Evolutionary conservation across 2,113 vertebrate genomes (phyloP).

Genomic region (Sylvia atricapilla): DNA sequence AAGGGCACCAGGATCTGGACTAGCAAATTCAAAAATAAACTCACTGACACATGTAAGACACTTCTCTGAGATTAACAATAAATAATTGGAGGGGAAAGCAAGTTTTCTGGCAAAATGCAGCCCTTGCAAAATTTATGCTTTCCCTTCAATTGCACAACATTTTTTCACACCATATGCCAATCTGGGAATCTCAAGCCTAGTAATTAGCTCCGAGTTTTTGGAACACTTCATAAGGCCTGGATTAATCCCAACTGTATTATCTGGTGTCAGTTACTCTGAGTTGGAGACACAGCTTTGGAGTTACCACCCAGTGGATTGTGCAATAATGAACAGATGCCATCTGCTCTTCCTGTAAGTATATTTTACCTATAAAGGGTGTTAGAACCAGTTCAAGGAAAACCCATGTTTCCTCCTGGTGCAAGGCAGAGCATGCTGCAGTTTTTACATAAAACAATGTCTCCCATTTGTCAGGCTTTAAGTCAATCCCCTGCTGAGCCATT

Average conservation of each 20-base stretch:
- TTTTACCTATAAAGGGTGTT: not conserved
- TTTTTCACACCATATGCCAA: conserved; percentile 36
- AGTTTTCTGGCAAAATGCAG: not conserved
- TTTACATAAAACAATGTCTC: not conserved
- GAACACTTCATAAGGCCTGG: conserved; percentile 15
- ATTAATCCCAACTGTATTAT: conserved; percentile 46
- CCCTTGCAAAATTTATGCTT: conserved; percentile 6
- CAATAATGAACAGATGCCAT: not conserved
- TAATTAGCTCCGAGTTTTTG: conserved; percentile 52
- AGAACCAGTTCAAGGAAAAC: not conserved
- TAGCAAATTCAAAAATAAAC: not conserved
- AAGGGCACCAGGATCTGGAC: not conserved
- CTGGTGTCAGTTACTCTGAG: conserved; percentile 37
- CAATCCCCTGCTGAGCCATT: not conserved
- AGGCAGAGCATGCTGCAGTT: not conserved
- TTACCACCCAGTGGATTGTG: conserved; percentile 10
- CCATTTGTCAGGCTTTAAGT: not conserved
- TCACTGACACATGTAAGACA: not conserved
- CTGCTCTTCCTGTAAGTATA: not conserved
- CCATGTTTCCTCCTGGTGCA: not conserved
- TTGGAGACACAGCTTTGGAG: not conserved
- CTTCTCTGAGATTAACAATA: not conserved
- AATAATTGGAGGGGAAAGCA: not conserved
- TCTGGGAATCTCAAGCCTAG: not conserved
- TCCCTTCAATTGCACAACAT: not conserved